Evolutionary conservation across 2,113 vertebrate genomes (phyloP).

Genomic region (Plectropomus leopardus): DNA sequence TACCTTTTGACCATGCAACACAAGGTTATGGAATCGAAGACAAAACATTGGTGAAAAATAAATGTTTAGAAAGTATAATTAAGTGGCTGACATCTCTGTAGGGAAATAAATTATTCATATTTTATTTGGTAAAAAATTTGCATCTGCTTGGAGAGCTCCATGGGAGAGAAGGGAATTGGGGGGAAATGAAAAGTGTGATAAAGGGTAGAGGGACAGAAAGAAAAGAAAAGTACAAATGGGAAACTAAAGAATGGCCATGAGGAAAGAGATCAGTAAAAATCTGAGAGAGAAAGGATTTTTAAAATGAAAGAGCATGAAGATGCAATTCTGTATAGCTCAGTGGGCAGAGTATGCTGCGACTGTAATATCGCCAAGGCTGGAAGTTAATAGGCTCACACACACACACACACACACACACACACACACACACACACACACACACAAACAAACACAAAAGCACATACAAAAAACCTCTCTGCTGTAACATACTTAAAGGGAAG

Average conservation of each 20-base stretch:
- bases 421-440: not conserved
- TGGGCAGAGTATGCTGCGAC: not conserved
- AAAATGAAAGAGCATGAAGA: slow-evolving; percentile 20
- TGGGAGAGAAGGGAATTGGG: slow-evolving; percentile 38
- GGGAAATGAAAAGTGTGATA: slow-evolving; percentile 13
- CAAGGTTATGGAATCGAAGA: slow-evolving; percentile 27
- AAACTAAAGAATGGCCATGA: slow-evolving; percentile 30
- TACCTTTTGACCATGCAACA: slow-evolving; percentile 36
- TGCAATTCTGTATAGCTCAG: not conserved
- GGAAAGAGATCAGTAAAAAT: slow-evolving; percentile 6
- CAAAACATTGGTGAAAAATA: slow-evolving; percentile 57
- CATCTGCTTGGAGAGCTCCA: slow-evolving; percentile 62
- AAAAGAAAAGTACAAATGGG: slow-evolving; percentile 16
- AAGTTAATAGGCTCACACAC: slow-evolving; percentile 12
- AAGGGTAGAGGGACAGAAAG: slow-evolving; percentile 39
- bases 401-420: not conserved
- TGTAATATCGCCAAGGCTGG: slow-evolving; percentile 10
- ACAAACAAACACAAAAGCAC: not conserved
- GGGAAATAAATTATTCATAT: slow-evolving; percentile 82
- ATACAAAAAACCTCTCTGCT: not conserved
- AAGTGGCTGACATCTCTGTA: slow-evolving; percentile 82
- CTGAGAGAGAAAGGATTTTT: slow-evolving; percentile 16
- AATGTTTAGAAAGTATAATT: slow-evolving; percentile 84
- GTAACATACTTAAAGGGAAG: not conserved
- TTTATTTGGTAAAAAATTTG: slow-evolving; percentile 73